Conservation (phyloP, 2,797 vertebrate species). For the Sandelia bainsii region DNA sequence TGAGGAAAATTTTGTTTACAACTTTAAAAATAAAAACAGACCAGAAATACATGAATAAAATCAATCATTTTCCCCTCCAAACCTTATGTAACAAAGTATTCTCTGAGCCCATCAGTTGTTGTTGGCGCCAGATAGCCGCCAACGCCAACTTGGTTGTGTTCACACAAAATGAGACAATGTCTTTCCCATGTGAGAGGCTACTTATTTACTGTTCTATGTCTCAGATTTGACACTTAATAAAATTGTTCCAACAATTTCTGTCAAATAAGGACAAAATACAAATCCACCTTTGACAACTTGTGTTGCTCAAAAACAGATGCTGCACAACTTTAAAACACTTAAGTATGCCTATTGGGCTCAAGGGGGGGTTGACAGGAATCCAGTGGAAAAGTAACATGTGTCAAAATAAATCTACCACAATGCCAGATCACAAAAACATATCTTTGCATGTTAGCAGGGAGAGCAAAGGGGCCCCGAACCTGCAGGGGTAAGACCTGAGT, state of each 20-base stretch:
- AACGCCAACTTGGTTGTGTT: conserved; percentile 44
- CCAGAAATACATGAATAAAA: conserved; percentile 37
- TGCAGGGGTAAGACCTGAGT: conserved; percentile 31
- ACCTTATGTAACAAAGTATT: conserved; percentile 51
- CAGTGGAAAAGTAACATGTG: conserved; percentile 65
- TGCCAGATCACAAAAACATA: conserved; percentile 70
- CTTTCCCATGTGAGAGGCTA: conserved; percentile 51
- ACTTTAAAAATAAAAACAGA: conserved; percentile 53
- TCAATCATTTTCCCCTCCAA: conserved; percentile 41
- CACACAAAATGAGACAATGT: conserved; percentile 32
- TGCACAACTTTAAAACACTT: conserved; percentile 38
- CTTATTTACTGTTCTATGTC: conserved; percentile 54
- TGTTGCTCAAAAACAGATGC: conserved; percentile 65
- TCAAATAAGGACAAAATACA: conserved; percentile 55
- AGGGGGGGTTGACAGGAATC: conserved; percentile 55
- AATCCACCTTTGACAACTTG: conserved; percentile 35
- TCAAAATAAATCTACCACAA: conserved; percentile 59
- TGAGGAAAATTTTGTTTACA: conserved; percentile 47
- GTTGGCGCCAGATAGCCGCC: conserved; percentile 34
- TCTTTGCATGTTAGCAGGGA: conserved; percentile 43
- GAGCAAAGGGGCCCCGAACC: conserved; percentile 23
- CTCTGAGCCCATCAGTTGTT: conserved; percentile 46
- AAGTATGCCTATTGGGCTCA: conserved; percentile 39
- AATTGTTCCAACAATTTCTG: conserved; percentile 43
- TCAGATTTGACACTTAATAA: conserved; percentile 43